Evolutionary conservation across 2,113 vertebrate species (phyloP).

Genomic region (Cottus gobio): DNA sequence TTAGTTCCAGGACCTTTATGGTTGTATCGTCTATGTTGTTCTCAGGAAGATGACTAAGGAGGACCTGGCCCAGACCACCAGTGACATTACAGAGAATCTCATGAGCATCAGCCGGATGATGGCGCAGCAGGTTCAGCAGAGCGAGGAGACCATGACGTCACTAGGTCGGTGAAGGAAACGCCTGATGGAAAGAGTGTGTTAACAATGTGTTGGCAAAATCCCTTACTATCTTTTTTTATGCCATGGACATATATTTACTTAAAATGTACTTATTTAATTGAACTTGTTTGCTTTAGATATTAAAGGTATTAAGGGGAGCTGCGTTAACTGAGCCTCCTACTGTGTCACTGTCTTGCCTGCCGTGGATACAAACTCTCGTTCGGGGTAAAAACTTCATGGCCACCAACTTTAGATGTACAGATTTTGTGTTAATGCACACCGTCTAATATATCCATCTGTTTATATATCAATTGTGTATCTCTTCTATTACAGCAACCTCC

Average conservation of each 20-base stretch:
- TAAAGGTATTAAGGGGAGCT: not conserved
- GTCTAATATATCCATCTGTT: not conserved
- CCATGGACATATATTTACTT: not conserved
- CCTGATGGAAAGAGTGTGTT: no score
- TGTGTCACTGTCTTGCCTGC: not conserved
- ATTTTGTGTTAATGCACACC: not conserved
- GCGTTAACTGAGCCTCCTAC: not conserved
- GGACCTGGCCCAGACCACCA: slow-evolving; percentile 89
- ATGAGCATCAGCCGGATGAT: slow-evolving; percentile 98
- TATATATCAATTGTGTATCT: not conserved
- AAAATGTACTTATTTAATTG: not conserved
- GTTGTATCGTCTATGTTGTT: not conserved
- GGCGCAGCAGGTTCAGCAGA: slow-evolving; percentile 96
- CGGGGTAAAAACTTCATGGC: no score
- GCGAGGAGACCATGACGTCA: slow-evolving; percentile 90
- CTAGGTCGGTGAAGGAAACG: slow-evolving; percentile 81
- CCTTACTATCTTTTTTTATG: not conserved
- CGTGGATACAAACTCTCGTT: not conserved
- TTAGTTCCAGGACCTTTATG: not conserved
- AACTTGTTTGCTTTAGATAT: not conserved
- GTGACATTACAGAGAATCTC: slow-evolving; percentile 93
- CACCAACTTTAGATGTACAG: not conserved
- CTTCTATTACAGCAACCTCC: slow-evolving; percentile 88
- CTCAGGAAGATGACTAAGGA: slow-evolving; percentile 91
- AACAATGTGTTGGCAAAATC: not conserved